phyloP scores from a whole-genome alignment of 2,797 vertebrate species.

The Macroramphosus scolopax region DNA sequence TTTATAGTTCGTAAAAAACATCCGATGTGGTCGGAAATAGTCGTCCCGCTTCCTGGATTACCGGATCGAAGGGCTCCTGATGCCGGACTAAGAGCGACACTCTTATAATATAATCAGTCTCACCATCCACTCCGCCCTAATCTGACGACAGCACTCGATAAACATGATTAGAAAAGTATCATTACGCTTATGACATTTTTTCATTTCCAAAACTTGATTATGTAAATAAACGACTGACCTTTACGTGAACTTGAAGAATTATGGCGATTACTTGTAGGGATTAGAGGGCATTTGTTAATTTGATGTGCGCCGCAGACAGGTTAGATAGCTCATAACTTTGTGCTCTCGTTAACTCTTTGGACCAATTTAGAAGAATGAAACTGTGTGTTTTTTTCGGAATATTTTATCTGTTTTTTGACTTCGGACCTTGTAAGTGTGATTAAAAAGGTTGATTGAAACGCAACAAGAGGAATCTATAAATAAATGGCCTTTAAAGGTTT shows the following conservation, averaged over 20 bases:
- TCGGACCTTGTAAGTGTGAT: conserved; percentile 67
- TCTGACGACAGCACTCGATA: conserved; percentile 20
- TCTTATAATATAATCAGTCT: conserved; percentile 33
- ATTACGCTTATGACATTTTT: conserved; percentile 24
- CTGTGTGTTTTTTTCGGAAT: conserved; percentile 47
- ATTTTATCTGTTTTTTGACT: conserved; percentile 27
- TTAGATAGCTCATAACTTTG: conserved; percentile 34
- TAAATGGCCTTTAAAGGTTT: conserved; percentile 28
- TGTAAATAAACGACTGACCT: conserved; percentile 71
- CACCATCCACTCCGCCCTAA: conserved; percentile 23
- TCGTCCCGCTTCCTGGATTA: conserved; percentile 3
- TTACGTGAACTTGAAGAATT: conserved; percentile 51
- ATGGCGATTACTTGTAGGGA: conserved; percentile 50
- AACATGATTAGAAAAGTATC: conserved; percentile 40
- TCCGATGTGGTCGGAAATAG: conserved; percentile 12
- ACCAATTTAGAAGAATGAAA: conserved; percentile 56
- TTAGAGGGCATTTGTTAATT: conserved; percentile 61
- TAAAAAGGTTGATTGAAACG: conserved; percentile 24
- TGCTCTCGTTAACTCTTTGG: conserved; percentile 45
- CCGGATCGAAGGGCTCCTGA: conserved; percentile 1
- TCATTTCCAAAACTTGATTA: conserved; percentile 38
- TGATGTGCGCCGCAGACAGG: conserved; percentile 42
- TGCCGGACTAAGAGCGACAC: conserved; percentile 9
- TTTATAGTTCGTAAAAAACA: conserved; percentile 8
- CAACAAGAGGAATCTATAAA: conserved; percentile 14